Percentiles rank a stretch among this genome's conserved stretches.
Conservation (phyloP, 2,888 invertebrate species). For the Folsomia manolachei region DNA sequence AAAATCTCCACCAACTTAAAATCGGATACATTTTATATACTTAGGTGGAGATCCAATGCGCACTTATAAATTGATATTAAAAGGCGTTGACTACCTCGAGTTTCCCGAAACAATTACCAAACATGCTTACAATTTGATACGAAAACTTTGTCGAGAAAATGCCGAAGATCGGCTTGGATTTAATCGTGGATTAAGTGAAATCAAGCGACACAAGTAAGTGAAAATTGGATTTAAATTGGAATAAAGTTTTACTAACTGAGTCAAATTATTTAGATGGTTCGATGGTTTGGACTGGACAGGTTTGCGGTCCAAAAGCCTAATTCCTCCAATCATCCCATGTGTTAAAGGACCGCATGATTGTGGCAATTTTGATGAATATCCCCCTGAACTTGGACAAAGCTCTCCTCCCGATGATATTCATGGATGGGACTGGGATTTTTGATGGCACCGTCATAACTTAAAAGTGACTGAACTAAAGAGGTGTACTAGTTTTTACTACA, state of each 20-base stretch:
- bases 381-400: conserved; percentile 83
- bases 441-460: too few relatives aligned
- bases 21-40: too few relatives aligned
- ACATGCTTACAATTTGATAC: conserved; percentile 90
- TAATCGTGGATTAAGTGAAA: conserved; percentile 88
- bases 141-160: conserved; percentile 94
- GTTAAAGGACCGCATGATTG: conserved; percentile 58
- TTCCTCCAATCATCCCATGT: conserved; percentile 85
- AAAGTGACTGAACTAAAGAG: too few relatives aligned
- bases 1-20: neutral
- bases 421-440: conserved; percentile 96
- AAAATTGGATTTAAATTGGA: too few relatives aligned
- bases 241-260: too few relatives aligned
- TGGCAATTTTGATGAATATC: conserved; percentile 65
- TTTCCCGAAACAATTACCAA: conserved; percentile 90
- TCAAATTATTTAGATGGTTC: conserved; percentile 85
- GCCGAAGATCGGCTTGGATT: conserved; percentile 96
- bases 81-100: conserved; percentile 96
- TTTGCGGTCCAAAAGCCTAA: conserved; percentile 76
- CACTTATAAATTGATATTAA: conserved; percentile 97
- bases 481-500: too few relatives aligned
- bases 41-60: conserved; percentile 90
- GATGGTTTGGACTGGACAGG: conserved; percentile 99
- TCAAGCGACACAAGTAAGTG: conserved; percentile 91
- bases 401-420: conserved; percentile 91